Evolutionary conservation across 2,888 invertebrate genomes (phyloP), one percentile per base, ranked within the genome.

Genomic region (Sycophila texana): DNA sequence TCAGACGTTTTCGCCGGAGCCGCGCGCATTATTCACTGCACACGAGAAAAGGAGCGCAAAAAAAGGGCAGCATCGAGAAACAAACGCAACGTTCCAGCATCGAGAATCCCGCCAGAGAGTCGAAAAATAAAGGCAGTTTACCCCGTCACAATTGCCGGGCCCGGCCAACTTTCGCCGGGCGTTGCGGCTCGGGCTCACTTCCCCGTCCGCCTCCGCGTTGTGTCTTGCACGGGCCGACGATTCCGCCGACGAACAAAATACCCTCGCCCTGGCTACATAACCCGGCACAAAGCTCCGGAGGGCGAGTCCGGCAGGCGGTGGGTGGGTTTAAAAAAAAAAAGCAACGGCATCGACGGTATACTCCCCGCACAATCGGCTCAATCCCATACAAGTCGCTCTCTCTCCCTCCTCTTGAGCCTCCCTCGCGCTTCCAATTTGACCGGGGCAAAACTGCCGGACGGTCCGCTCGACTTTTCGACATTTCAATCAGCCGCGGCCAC

Each of bases 401-500:
- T 57, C 57, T n/a, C 57, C 10, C 57, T 57, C 55, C 18, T 18
- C 87, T n/a, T 53, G 88, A 87, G 88, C 87, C 88, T 26, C n/a
- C n/a, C n/a, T n/a, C n/a, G 63, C 75, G 87, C 88, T 89, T 87
- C 87, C 88, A 89, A 88, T 89, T 88, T 88, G 86, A 86, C 84
- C 80, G 63, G 57, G 82, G 83, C 81, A 82, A 66, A 77, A 81
- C 80, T 77, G 79, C 75, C 75, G 71, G 68, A 70, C 65, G 72
- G 67, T 66, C 61, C 74, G 66, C 51, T 73, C 82, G 88, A 89
- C 88, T 89, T 89, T 89, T 89, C 85, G 88, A 88, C 88, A 85
- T 89, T 89, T 89, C 89, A 89, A 89, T 89, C 89, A 87, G 89
- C 88, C 87, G 85, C 83, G 87, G 85, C 83, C 86, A 80, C 22